Evolutionary conservation across 2,888 invertebrate genomes (phyloP), one percentile per base, ranked within the genome.

Genomic region (Apotomis turbidana): DNA sequence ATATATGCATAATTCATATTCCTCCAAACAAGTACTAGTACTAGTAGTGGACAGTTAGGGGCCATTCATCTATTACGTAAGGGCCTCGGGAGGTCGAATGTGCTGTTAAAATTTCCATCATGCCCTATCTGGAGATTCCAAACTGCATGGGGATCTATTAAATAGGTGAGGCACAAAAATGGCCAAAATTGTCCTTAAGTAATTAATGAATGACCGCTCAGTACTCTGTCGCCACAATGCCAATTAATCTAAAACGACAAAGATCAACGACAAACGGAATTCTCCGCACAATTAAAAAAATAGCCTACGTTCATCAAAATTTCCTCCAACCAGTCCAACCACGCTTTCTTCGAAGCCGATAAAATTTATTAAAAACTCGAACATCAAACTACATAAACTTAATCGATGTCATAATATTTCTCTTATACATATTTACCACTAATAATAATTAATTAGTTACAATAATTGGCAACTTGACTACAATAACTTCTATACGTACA

Each of bases 391-490:
- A 72, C 58, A 15, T 62, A 36, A 71, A 68, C 51, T 36, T n/a
- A 57, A 58, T 61, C 57, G 44, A 62, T 62, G 51, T 61, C 55
- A n/a, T 67, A 60, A 55, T 57, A 51, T 67, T 55, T 61, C n/a
- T 36, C 55, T 67, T 61, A 67, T 5, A 5, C 57, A 67, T 5
- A 5, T 5, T 6, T 41, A 41, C 61, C 55, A 71, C n/a, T 57
- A 46, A 57, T 59, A 44, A 66, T 27, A 49, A 60, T 55, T 51
- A 67, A 36, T 67, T 63, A 62, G 41, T 41, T 61, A 52, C 52
- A 63, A 68, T 72, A 72, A 68, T 72, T 72, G 72, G 72, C 72
- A 72, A 54, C 36, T 52, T 54, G 51, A 63, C 62, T 68, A 63
- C 55, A 58, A 13, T 67, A 38, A 67, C 57, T 55, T 13, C 51